A percentile compares a stretch with the other conserved stretches of the same genome.
Conservation (phyloP, 2,113 vertebrate species). For the Corynorhinus townsendii region DNA sequence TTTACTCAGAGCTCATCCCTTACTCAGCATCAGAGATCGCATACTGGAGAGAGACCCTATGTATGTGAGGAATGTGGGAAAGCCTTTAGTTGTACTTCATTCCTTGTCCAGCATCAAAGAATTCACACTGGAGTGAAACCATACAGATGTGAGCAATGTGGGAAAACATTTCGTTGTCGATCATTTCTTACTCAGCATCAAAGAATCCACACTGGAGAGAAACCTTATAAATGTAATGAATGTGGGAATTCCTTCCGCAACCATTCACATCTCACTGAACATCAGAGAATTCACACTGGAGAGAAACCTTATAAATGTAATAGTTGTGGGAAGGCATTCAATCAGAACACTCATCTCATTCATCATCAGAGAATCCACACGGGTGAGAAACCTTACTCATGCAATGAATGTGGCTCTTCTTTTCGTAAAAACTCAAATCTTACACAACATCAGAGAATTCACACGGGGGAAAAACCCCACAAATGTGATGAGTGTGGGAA, state of each 20-base stretch:
- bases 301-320: constrained; percentile 55
- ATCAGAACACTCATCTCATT: constrained; percentile 46
- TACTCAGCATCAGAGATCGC: constrained; percentile 62
- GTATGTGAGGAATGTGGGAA: constrained; percentile 48
- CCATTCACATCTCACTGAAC: constrained; percentile 46
- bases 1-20: constrained; percentile 61
- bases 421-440: constrained; percentile 67
- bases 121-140: constrained; percentile 48
- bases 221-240: constrained; percentile 41
- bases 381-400: constrained; percentile 61
- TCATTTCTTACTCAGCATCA: constrained; percentile 62
- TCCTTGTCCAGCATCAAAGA: constrained; percentile 53
- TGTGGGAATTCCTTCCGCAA: constrained; percentile 55
- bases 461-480: constrained; percentile 57
- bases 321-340: constrained; percentile 48
- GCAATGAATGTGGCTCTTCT: constrained; percentile 54
- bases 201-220: constrained; percentile 59
- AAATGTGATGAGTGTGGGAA: constrained; percentile 68
- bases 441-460: constrained; percentile 64
- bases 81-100: constrained; percentile 43
- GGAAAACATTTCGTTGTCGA: constrained; percentile 44
- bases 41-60: constrained; percentile 56
- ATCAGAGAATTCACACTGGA: constrained; percentile 56
- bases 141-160: constrained; percentile 31
- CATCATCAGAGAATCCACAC: constrained; percentile 65